Conservation (phyloP, 1,140 invertebrate species). For the Orius insidiosus region DNA sequence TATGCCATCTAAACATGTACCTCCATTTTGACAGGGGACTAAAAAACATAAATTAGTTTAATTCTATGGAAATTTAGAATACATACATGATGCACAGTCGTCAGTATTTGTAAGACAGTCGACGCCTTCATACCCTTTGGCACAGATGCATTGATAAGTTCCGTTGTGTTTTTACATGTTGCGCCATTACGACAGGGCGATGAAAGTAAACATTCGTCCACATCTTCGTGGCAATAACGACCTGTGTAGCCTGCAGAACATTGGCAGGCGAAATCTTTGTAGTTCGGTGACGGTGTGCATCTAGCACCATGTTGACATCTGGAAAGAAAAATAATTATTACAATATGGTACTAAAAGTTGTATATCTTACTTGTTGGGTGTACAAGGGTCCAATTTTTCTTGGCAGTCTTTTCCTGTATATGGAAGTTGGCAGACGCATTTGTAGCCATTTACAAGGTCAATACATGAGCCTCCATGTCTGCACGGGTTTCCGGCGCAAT, state of each 20-base stretch:
- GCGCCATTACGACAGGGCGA: slow-evolving; percentile 74
- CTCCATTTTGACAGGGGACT: slow-evolving; percentile 87
- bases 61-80: slow-evolving; percentile 4
- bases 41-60: slow-evolving; percentile 19
- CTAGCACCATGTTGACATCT: slow-evolving; percentile 68
- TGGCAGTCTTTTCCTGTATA: slow-evolving; percentile 68
- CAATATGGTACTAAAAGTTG: background rate
- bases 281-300: slow-evolving; percentile 76
- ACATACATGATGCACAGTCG: slow-evolving; percentile 68
- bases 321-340: slow-evolving; percentile 11
- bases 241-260: slow-evolving; percentile 77
- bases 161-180: slow-evolving; percentile 72
- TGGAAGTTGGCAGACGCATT: slow-evolving; percentile 75
- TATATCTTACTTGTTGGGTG: slow-evolving; percentile 60
- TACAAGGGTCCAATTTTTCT: slow-evolving; percentile 69
- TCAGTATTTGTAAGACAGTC: slow-evolving; percentile 87
- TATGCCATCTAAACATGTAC: slow-evolving; percentile 84
- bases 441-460: slow-evolving; percentile 72
- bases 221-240: slow-evolving; percentile 67
- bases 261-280: slow-evolving; percentile 73
- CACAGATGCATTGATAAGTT: slow-evolving; percentile 71
- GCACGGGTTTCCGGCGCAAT: slow-evolving; percentile 69
- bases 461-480: slow-evolving; percentile 79
- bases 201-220: slow-evolving; percentile 65
- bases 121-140: slow-evolving; percentile 77